Evolutionary conservation across 2,797 vertebrate species (phyloP).

Genomic region (Megaceryle alcyon): DNA sequence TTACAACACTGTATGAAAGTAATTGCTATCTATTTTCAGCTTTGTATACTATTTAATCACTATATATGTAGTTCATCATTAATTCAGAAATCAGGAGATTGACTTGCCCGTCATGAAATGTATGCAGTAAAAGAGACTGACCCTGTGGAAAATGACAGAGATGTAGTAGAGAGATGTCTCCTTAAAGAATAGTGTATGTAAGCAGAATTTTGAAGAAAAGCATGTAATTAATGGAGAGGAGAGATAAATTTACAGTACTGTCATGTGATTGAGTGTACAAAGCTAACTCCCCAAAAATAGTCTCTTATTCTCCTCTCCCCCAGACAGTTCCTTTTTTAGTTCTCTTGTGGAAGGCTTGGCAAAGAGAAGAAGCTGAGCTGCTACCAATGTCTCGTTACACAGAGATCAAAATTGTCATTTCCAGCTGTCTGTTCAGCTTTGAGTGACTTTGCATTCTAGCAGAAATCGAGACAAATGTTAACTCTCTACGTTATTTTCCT

Average conservation of each 20-base stretch:
- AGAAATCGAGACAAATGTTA: background rate
- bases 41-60: background rate
- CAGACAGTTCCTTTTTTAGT: constrained; percentile 41
- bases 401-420: constrained; percentile 31
- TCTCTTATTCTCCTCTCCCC: constrained; percentile 9
- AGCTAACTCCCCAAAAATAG: background rate
- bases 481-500: background rate
- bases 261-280: background rate
- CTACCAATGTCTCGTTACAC: background rate
- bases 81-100: background rate
- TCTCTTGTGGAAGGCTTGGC: constrained; percentile 36
- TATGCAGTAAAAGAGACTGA: background rate
- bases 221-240: background rate
- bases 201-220: constrained; percentile 13
- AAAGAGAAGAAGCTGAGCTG: constrained; percentile 38
- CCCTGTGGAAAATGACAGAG: background rate
- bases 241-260: background rate
- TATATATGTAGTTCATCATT: background rate
- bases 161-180: background rate
- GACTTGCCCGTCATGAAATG: background rate
- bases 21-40: background rate
- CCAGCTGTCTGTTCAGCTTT: constrained; percentile 28
- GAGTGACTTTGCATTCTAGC: constrained; percentile 7
- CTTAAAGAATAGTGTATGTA: background rate
- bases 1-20: background rate